These are phyloP conservation scores for Andrena praecox DNA, from an alignment of 2,888 invertebrate species.

Conservation along the genomic window DNA sequence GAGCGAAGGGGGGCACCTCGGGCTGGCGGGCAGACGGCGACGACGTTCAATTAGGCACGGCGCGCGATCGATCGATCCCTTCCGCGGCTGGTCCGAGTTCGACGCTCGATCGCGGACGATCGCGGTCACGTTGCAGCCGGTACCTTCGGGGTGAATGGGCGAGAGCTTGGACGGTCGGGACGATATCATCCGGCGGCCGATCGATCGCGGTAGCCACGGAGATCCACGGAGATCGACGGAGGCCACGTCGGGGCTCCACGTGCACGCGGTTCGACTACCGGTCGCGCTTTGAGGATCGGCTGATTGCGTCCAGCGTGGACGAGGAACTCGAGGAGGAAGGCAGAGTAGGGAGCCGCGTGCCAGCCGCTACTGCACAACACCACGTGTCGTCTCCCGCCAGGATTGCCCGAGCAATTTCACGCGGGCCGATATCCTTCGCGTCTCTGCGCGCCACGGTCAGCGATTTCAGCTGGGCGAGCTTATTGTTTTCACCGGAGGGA, in stretches of 20 bases:
- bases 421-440: constrained; percentile 21
- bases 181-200: constrained; percentile 24
- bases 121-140: constrained; percentile 14
- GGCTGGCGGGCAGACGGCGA: not conserved
- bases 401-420: constrained; percentile 51
- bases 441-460: constrained; percentile 3
- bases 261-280: constrained; percentile 76
- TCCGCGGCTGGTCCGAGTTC: not conserved
- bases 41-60: constrained; percentile 31
- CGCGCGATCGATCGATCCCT: not conserved
- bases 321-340: constrained; percentile 68
- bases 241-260: constrained; percentile 60
- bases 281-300: constrained; percentile 76
- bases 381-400: constrained; percentile 76
- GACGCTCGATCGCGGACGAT: constrained; percentile 18
- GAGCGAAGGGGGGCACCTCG: not conserved
- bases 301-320: constrained; percentile 75
- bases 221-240: constrained; percentile 37
- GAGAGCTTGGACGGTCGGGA: constrained; percentile 10
- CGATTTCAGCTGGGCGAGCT: not conserved
- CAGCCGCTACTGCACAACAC: constrained; percentile 64
- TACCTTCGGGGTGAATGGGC: constrained; percentile 21
- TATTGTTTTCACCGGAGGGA: not conserved
- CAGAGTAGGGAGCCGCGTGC: constrained; percentile 72
- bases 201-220: constrained; percentile 43